A percentile compares a stretch with the other conserved stretches of the same genome.
These are phyloP conservation scores for Leptoteleia sp. DNA, from an alignment of 1,140 invertebrate genomes.

Conservation along the genomic window DNA sequence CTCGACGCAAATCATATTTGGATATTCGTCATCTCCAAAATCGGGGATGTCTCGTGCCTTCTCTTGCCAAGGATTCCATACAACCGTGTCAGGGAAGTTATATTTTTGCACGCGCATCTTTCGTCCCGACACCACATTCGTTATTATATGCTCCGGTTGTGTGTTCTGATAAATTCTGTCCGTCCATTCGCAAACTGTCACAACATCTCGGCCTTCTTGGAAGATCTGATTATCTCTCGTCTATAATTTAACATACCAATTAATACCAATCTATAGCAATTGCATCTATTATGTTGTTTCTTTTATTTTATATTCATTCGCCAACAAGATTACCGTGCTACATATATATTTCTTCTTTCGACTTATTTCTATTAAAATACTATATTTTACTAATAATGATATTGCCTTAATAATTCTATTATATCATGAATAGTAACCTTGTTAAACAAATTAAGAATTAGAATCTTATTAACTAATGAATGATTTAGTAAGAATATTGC, in stretches of 20 bases:
- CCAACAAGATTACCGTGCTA: too few species aligned
- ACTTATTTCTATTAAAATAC: too few species aligned
- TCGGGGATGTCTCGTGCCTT: constrained; percentile 95
- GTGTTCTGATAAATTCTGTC: constrained; percentile 96
- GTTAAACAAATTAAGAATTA: too few species aligned
- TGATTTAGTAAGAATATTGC: too few species aligned
- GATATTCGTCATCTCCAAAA: constrained; percentile 97
- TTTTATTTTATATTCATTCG: too few species aligned
- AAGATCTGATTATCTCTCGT: constrained; percentile 90
- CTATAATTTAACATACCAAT: constrained; percentile 78
- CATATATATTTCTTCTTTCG: too few species aligned
- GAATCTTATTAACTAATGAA: too few species aligned
- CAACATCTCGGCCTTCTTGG: constrained; percentile 93
- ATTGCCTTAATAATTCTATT: too few species aligned
- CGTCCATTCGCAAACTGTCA: constrained; percentile 94
- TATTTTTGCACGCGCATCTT: constrained; percentile 96
- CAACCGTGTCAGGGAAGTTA: constrained; percentile 96
- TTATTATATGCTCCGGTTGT: constrained; percentile 94
- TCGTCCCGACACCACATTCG: constrained; percentile 93
- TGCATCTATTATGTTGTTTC: too few species aligned
- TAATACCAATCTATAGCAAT: too few species aligned
- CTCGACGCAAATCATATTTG: constrained; percentile 97
- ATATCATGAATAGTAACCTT: too few species aligned
- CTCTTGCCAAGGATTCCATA: constrained; percentile 98
- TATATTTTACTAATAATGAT: too few species aligned